Evolutionary conservation across 2,888 invertebrate genomes (phyloP).

Genomic region (Copidosoma aretas): DNA sequence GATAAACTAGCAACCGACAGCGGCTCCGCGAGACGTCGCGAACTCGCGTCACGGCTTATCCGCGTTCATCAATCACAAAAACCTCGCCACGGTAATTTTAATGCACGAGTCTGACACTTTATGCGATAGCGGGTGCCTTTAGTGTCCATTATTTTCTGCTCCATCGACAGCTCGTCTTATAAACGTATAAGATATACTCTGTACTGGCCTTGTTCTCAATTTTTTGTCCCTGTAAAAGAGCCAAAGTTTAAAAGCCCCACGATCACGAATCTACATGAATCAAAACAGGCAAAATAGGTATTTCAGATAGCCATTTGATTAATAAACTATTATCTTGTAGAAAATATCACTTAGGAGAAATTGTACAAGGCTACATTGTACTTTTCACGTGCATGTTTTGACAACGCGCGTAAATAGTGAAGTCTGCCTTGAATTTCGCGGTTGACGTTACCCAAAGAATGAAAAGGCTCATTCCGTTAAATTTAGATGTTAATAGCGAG

Average conservation of each 20-base stretch:
- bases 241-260: background rate
- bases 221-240: background rate
- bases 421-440: background rate
- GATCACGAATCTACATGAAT: no score
- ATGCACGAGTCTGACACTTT: constrained; percentile 37
- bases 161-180: constrained; percentile 39
- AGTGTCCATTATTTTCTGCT: constrained; percentile 41
- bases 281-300: no score
- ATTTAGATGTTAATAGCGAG: constrained; percentile 15
- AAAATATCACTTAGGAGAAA: no score
- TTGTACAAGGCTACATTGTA: background rate
- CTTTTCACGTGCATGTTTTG: constrained; percentile 6
- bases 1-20: constrained; percentile 7
- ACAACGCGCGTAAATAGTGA: background rate
- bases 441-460: background rate
- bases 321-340: no score
- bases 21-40: background rate
- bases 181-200: constrained; percentile 13
- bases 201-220: constrained; percentile 41
- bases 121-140: constrained; percentile 38
- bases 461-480: constrained; percentile 9
- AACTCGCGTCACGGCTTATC: constrained; percentile 26
- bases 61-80: constrained; percentile 41
- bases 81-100: constrained; percentile 40
- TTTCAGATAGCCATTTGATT: no score